Evolutionary conservation across 2,888 invertebrate species (phyloP).

Genomic region (Thereva unica): DNA sequence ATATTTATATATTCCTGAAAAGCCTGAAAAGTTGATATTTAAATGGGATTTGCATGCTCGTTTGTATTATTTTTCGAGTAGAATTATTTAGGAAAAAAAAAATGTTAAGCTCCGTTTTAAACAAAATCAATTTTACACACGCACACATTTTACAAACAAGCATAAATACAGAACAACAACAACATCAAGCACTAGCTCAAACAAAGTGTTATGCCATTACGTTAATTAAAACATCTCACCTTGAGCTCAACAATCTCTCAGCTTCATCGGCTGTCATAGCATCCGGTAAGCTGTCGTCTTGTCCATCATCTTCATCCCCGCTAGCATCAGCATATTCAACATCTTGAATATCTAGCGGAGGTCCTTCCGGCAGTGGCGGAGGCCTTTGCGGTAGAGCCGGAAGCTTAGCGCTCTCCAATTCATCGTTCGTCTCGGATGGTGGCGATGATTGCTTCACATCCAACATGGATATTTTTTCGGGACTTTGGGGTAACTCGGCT

Average conservation of each 20-base stretch:
- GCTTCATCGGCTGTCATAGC: conserved; percentile 86
- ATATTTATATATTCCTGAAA: too few species aligned
- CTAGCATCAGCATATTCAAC: conserved; percentile 64
- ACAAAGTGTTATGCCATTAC: not conserved
- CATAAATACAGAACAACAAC: conserved; percentile 12
- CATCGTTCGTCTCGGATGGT: conserved; percentile 45
- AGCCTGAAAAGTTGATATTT: too few species aligned
- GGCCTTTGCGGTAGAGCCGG: conserved; percentile 50
- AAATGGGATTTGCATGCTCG: too few species aligned
- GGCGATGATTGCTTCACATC: not conserved
- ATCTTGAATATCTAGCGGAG: conserved; percentile 63
- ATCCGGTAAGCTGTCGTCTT: conserved; percentile 58
- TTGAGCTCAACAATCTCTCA: conserved; percentile 81
- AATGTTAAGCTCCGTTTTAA: too few species aligned
- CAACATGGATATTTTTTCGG: conserved; percentile 11
- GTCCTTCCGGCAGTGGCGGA: conserved; percentile 58
- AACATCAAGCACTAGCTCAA: conserved; percentile 5
- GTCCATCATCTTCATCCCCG: conserved; percentile 60
- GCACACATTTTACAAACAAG: not conserved
- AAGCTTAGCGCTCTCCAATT: conserved; percentile 49
- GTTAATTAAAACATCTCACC: conserved; percentile 62
- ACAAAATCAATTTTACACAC: too few species aligned
- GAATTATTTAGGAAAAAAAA: too few species aligned
- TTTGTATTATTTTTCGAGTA: too few species aligned
- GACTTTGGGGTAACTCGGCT: not conserved